A percentile compares a stretch with the other conserved stretches of the same genome.
phyloP scores from a whole-genome alignment of 1,140 invertebrate species.

The Ceratitis capitata region DNA sequence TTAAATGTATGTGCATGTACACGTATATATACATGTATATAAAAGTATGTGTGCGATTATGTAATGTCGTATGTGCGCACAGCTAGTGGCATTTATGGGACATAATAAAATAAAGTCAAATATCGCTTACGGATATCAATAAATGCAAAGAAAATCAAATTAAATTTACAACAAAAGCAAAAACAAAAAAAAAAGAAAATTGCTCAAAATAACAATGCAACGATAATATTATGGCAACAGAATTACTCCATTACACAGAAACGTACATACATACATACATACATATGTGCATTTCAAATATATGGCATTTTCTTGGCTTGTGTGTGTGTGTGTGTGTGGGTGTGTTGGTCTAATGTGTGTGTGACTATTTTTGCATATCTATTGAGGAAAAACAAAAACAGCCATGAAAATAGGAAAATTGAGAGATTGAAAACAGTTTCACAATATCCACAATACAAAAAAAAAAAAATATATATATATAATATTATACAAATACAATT shows the following conservation, averaged over 20 bases:
- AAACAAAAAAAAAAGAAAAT: too few relatives aligned
- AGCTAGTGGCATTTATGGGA: neutral
- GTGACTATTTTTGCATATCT: neutral
- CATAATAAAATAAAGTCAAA: slow-evolving; percentile 31
- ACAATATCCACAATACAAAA: neutral
- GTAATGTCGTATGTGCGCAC: neutral
- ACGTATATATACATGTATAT: too few relatives aligned
- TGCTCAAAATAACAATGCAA: neutral
- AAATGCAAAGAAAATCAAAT: slow-evolving; percentile 24
- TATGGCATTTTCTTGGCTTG: neutral
- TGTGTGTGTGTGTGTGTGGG: neutral
- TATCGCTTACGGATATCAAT: slow-evolving; percentile 8
- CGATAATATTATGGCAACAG: neutral
- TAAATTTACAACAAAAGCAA: slow-evolving; percentile 4
- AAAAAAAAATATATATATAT: too few relatives aligned
- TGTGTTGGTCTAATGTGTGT: neutral
- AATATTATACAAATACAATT: slow-evolving; percentile 6
- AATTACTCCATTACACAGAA: neutral
- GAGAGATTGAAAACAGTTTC: slow-evolving; percentile 5
- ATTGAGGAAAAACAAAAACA: neutral
- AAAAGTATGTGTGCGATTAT: too few relatives aligned
- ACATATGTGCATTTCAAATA: neutral
- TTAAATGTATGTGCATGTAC: neutral
- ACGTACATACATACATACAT: neutral
- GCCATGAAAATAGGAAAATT: neutral